Conservation (phyloP, 2,113 vertebrate genomes). For the Melanotaenia duboulayi region DNA sequence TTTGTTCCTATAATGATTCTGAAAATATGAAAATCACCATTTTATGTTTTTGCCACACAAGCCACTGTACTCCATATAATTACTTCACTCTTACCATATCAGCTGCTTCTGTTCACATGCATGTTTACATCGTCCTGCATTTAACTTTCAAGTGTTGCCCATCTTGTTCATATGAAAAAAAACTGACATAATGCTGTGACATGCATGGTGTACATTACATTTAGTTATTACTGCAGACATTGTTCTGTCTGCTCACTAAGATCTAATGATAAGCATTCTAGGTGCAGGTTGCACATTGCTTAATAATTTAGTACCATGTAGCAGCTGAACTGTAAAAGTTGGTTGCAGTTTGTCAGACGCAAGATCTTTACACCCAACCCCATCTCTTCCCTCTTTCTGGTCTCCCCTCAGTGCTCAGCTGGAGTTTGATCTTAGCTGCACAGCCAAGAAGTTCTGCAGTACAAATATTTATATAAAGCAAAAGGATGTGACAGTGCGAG, state of each 20-base stretch:
- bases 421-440: slow-evolving; percentile 21
- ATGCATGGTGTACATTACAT: background rate
- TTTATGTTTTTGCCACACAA: too few relatives aligned
- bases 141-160: too few relatives aligned
- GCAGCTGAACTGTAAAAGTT: slow-evolving; percentile 28
- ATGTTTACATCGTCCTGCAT: too few relatives aligned
- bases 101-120: background rate
- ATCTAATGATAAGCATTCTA: background rate
- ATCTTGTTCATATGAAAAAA: background rate
- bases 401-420: slow-evolving; percentile 14
- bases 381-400: slow-evolving; percentile 3
- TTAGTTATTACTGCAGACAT: background rate
- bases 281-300: background rate
- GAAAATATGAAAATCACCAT: background rate
- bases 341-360: slow-evolving; percentile 12
- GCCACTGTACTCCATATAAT: background rate
- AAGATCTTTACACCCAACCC: slow-evolving; percentile 10
- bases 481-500: slow-evolving; percentile 59
- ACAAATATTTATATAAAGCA: slow-evolving; percentile 71
- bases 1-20: background rate
- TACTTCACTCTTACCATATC: background rate
- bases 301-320: slow-evolving; percentile 25
- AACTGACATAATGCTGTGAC: background rate
- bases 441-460: slow-evolving; percentile 39
- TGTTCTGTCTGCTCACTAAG: background rate